Evolutionary conservation across 2,888 invertebrate genomes (phyloP).

Genomic region (Creontiades dilutus): DNA sequence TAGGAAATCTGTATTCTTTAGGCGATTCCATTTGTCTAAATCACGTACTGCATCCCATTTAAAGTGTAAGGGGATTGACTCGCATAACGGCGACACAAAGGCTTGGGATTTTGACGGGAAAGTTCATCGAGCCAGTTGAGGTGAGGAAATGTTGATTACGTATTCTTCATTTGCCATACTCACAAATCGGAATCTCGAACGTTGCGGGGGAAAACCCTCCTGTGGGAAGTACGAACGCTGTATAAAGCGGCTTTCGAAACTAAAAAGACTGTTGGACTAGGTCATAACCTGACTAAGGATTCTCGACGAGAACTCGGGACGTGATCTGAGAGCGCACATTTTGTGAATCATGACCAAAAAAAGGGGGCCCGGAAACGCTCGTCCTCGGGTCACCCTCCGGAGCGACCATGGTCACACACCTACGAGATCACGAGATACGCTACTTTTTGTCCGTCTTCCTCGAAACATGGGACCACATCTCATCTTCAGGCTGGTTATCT

Average conservation of each 20-base stretch:
- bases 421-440: conserved; percentile 57
- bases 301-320: conserved; percentile 28
- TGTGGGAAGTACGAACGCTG: conserved; percentile 11
- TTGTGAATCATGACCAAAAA: conserved; percentile 63
- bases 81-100: not conserved
- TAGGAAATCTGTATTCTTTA: too few relatives aligned
- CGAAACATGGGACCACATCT: conserved; percentile 38
- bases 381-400: conserved; percentile 36
- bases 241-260: conserved; percentile 45
- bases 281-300: conserved; percentile 54
- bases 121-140: conserved; percentile 15
- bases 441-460: not conserved
- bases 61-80: not conserved
- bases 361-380: conserved; percentile 45
- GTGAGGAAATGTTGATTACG: conserved; percentile 21
- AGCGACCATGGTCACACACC: conserved; percentile 48
- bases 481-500: not conserved
- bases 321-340: conserved; percentile 45
- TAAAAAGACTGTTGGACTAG: conserved; percentile 55
- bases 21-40: not conserved
- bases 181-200: not conserved
- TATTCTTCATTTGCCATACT: not conserved
- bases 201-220: conserved; percentile 20
- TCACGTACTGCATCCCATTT: not conserved
- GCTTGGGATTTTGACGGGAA: not conserved